phyloP scores from a whole-genome alignment of 35 echinoderm and acorn worm genomes.

The Hemicentrotus pulcherrimus region DNA sequence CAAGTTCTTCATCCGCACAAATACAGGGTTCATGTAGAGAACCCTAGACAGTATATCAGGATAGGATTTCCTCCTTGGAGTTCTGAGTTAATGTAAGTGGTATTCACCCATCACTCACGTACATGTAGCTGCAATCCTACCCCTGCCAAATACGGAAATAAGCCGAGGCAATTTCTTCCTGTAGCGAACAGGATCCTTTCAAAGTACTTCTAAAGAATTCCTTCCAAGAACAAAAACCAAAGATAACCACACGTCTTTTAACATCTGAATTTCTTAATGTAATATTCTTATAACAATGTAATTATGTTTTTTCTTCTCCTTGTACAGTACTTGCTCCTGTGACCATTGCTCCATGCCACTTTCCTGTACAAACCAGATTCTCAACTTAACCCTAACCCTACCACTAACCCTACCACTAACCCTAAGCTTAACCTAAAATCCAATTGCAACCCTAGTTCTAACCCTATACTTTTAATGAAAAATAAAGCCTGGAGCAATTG shows the following conservation, averaged over 20 bases:
- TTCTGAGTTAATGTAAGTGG: neutral
- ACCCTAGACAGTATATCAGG: neutral
- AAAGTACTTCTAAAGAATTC: neutral
- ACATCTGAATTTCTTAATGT: neutral
- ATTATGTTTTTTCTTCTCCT: too few relatives aligned
- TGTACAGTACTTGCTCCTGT: too few relatives aligned
- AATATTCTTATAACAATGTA: too few relatives aligned
- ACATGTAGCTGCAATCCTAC: neutral
- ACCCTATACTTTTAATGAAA: too few relatives aligned
- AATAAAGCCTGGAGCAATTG: too few relatives aligned
- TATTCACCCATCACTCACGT: neutral
- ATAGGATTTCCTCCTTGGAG: neutral
- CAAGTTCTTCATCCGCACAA: too few relatives aligned
- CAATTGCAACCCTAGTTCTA: too few relatives aligned
- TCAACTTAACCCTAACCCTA: too few relatives aligned
- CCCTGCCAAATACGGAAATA: slow-evolving; percentile 1
- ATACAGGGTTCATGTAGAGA: neutral
- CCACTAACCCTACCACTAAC: too few relatives aligned
- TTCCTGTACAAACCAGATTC: too few relatives aligned
- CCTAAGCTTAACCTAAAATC: too few relatives aligned
- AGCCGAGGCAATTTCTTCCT: neutral
- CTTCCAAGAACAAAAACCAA: neutral
- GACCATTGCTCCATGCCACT: too few relatives aligned
- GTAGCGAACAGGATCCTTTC: neutral
- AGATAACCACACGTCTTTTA: neutral